Conservation (phyloP, 2,888 invertebrate species). For the Sinelater perroti region DNA sequence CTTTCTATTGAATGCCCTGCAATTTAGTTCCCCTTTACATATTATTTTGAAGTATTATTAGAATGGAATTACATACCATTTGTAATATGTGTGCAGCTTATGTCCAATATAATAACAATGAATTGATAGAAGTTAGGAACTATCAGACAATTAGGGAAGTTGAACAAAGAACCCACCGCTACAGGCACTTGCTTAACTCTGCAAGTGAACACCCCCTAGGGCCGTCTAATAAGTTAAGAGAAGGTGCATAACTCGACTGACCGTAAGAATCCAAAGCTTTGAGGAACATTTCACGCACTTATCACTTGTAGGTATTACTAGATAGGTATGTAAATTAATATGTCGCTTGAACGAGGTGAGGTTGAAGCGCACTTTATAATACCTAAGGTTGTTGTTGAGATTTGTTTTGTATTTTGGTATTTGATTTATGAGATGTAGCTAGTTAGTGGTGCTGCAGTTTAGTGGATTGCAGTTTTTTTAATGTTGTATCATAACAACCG, state of each 20-base stretch:
- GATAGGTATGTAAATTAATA: conserved; percentile 24
- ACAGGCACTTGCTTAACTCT: too few relatives aligned
- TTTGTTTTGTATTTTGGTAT: conserved; percentile 11
- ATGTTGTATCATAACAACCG: conserved; percentile 41
- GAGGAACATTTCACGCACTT: conserved; percentile 31
- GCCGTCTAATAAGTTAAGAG: background rate
- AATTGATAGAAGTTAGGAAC: background rate
- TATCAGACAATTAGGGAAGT: background rate
- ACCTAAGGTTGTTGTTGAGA: conserved; percentile 6
- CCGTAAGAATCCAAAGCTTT: conserved; percentile 19
- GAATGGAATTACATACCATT: too few relatives aligned
- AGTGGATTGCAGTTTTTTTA: conserved; percentile 22
- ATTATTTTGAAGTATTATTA: too few relatives aligned
- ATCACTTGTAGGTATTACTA: conserved; percentile 24
- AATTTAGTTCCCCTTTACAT: too few relatives aligned
- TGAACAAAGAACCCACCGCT: background rate
- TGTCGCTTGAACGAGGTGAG: too few relatives aligned
- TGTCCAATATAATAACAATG: conserved; percentile 15
- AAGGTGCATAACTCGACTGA: background rate
- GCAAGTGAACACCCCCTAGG: too few relatives aligned
- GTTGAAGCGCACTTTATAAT: conserved; percentile 1
- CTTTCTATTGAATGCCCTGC: too few relatives aligned
- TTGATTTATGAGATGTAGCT: conserved; percentile 8
- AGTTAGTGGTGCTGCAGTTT: conserved; percentile 15
- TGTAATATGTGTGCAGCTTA: conserved; percentile 10